Evolutionary conservation across 2,113 vertebrate genomes (phyloP).

Genomic region (Diglossa brunneiventris): DNA sequence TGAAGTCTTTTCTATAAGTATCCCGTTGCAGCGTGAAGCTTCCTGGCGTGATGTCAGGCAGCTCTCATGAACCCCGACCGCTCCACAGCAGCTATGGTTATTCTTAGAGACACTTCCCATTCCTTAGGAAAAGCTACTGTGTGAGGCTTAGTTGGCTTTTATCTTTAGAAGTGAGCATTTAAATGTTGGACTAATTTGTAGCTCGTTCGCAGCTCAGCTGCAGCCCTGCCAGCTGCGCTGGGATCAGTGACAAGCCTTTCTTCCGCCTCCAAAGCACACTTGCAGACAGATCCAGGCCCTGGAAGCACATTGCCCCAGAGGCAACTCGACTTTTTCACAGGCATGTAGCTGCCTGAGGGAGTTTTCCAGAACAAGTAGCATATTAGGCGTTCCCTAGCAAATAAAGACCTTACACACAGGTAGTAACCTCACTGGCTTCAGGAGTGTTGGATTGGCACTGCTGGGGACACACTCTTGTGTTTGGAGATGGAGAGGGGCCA

Average conservation of each 20-base stretch:
- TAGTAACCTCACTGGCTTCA: background rate
- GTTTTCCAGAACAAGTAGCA: constrained; percentile 43
- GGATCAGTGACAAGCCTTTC: constrained; percentile 52
- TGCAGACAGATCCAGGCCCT: constrained; percentile 34
- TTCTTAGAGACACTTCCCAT: constrained; percentile 32
- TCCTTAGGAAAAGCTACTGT: constrained; percentile 44
- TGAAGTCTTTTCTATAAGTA: background rate
- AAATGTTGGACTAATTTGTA: constrained; percentile 57
- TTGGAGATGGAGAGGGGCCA: background rate
- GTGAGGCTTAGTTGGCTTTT: constrained; percentile 31
- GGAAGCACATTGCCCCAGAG: constrained; percentile 23
- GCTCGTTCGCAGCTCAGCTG: constrained; percentile 29
- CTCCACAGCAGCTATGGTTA: background rate
- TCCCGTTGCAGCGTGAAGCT: background rate
- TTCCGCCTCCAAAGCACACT: constrained; percentile 19
- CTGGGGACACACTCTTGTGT: background rate
- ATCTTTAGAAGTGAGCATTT: constrained; percentile 37
- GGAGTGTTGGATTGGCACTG: fast-evolving
- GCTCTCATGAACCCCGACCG: background rate
- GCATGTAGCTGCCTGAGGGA: constrained; percentile 42
- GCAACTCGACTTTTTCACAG: constrained; percentile 10
- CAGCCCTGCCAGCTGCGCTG: constrained; percentile 26
- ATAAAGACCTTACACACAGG: background rate
- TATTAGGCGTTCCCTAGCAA: background rate
- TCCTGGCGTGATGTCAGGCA: constrained; percentile 1